Conservation (phyloP, 30 jellyfish, hydroid and myxozoan genomes). For the Mastigias papua region DNA sequence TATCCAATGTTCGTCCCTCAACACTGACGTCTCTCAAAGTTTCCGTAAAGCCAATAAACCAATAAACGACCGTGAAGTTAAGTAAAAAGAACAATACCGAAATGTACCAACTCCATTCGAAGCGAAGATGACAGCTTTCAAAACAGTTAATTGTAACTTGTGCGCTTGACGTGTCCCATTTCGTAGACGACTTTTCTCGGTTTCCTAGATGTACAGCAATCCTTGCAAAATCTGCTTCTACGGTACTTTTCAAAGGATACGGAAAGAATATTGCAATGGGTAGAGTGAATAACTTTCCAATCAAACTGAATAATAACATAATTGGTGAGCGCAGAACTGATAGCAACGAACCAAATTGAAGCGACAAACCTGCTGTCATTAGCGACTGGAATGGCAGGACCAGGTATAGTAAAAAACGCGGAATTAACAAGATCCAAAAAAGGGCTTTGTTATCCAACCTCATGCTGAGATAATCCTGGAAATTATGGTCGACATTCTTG, state of each 20-base stretch:
- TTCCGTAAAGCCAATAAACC: constrained; percentile 25
- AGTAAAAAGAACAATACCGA: constrained; percentile 16
- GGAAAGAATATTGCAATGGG: constrained; percentile 48
- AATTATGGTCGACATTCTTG: not conserved
- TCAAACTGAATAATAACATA: constrained; percentile 2
- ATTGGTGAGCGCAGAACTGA: constrained; percentile 48
- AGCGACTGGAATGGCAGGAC: constrained; percentile 40
- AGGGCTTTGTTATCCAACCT: constrained; percentile 3
- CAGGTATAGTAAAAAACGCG: constrained; percentile 13
- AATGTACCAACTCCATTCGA: constrained; percentile 31
- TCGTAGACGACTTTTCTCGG: too few species aligned
- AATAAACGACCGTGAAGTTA: constrained; percentile 25
- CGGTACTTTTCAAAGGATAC: constrained; percentile 25
- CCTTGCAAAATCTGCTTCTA: constrained; percentile 1
- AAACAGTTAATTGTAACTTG: not conserved
- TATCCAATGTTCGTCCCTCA: constrained; percentile 28
- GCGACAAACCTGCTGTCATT: not conserved
- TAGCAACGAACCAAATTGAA: constrained; percentile 8
- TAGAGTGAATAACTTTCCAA: constrained; percentile 1
- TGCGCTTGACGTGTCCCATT: not conserved
- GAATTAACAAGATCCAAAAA: not conserved
- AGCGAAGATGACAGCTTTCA: constrained; percentile 14
- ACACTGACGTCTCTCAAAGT: not conserved
- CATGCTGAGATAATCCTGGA: not conserved
- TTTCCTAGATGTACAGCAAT: constrained; percentile 5